Percentiles rank a stretch among this genome's conserved stretches.
Evolutionary conservation across 2,888 invertebrate species (phyloP).

Genomic region (Drosophila subsilvestris): DNA sequence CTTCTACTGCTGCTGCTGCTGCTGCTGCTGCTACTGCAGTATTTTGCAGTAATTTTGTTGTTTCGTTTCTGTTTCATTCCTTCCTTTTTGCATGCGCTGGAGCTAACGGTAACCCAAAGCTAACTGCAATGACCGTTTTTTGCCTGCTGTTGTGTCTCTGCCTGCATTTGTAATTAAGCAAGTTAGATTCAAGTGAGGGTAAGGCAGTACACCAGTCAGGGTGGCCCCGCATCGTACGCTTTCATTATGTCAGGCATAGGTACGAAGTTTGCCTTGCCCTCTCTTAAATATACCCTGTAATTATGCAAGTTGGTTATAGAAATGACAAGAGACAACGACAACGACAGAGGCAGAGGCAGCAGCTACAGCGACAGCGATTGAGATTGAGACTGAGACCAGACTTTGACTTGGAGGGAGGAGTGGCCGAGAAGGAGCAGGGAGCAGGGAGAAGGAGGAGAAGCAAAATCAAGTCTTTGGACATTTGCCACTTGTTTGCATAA

Average conservation of each 20-base stretch:
- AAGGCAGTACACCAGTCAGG: not conserved
- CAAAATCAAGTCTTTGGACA: constrained; percentile 48
- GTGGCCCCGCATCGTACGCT: not conserved
- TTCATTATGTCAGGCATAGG: too few species aligned
- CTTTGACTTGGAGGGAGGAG: constrained; percentile 15
- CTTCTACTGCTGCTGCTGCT: not conserved
- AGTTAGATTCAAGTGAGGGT: constrained; percentile 33
- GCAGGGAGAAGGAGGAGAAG: constrained; percentile 1
- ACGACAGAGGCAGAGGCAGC: not conserved
- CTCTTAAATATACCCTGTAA: constrained; percentile 37
- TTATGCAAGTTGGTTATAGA: constrained; percentile 58
- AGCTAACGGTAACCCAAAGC: constrained; percentile 64
- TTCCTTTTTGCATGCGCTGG: constrained; percentile 21
- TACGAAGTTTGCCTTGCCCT: not conserved
- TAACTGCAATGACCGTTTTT: constrained; percentile 71
- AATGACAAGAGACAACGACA: constrained; percentile 1
- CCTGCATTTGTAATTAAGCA: constrained; percentile 47
- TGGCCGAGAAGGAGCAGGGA: not conserved
- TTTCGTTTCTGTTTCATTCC: constrained; percentile 27
- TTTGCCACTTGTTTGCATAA: constrained; percentile 64
- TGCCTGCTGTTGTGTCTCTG: constrained; percentile 49
- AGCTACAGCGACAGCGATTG: constrained; percentile 21
- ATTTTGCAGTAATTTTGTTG: constrained; percentile 10
- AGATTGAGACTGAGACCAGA: constrained; percentile 45
- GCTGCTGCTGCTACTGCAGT: constrained; percentile 6